Evolutionary conservation across 2,113 vertebrate species (phyloP).

Genomic region (Anthoscopus minutus): DNA sequence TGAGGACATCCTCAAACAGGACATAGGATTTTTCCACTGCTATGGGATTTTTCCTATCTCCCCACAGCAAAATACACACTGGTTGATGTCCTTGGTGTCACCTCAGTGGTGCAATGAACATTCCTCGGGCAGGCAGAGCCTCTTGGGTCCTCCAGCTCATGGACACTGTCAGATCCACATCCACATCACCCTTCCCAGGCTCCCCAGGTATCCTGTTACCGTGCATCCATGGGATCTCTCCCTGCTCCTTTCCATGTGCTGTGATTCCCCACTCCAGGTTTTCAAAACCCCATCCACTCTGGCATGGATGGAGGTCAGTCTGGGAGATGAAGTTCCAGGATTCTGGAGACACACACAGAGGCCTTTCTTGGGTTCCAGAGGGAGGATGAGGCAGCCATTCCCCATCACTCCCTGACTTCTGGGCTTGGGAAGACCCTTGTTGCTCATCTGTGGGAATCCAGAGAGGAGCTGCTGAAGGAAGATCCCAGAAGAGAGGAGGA

Average conservation of each 20-base stretch:
- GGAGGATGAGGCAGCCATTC: background rate
- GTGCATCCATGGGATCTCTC: background rate
- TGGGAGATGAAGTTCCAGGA: background rate
- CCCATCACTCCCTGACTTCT: background rate
- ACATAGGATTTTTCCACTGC: background rate
- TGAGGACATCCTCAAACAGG: background rate
- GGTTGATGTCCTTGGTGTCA: background rate
- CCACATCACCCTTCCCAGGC: background rate
- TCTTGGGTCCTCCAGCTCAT: rapidly evolving
- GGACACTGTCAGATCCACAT: background rate
- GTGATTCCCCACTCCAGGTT: rapidly evolving
- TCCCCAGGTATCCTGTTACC: rapidly evolving
- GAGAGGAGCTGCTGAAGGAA: background rate
- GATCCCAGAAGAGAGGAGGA: background rate
- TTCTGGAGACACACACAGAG: background rate
- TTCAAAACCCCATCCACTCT: background rate
- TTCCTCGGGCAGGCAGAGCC: background rate
- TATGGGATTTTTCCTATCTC: background rate
- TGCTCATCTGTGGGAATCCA: background rate
- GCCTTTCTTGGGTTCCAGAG: background rate
- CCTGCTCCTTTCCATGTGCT: background rate
- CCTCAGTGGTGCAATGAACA: background rate
- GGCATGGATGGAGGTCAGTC: rapidly evolving
- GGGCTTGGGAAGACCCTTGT: background rate
- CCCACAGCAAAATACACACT: background rate